phyloP scores from a whole-genome alignment of 2,113 vertebrate species.

The Centropus unirufus region DNA sequence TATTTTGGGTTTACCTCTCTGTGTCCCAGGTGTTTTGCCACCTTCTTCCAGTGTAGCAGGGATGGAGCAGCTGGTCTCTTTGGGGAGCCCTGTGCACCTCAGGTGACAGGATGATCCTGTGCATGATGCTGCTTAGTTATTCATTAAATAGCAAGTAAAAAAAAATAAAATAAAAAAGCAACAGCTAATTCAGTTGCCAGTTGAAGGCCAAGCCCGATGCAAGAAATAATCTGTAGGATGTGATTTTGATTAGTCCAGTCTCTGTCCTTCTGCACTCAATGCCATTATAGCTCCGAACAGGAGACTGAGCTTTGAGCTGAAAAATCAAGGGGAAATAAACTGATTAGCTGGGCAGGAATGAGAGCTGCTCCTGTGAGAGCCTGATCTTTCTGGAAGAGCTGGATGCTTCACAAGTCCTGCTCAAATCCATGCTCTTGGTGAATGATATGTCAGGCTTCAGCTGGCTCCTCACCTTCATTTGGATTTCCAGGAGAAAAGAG shows the following conservation, averaged over 20 bases:
- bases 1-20: background rate
- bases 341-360: background rate
- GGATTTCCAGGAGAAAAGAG: background rate
- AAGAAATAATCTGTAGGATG: background rate
- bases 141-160: background rate
- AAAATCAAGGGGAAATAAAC: background rate
- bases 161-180: background rate
- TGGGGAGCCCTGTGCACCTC: background rate
- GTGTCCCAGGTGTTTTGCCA: fast-evolving
- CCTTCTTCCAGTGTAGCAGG: background rate
- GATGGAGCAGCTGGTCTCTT: fast-evolving
- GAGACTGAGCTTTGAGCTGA: background rate
- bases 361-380: background rate
- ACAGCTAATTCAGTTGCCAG: background rate
- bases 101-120: background rate
- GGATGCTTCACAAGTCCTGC: background rate
- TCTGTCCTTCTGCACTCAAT: background rate
- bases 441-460: background rate
- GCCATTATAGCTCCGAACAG: background rate
- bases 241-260: background rate
- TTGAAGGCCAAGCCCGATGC: background rate
- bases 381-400: background rate
- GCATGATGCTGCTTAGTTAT: background rate
- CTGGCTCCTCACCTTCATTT: background rate
- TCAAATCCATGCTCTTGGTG: fast-evolving